Base-by-base conservation (phyloP, 2,797 vertebrate species). In the Helarctos malayanus region DNA sequence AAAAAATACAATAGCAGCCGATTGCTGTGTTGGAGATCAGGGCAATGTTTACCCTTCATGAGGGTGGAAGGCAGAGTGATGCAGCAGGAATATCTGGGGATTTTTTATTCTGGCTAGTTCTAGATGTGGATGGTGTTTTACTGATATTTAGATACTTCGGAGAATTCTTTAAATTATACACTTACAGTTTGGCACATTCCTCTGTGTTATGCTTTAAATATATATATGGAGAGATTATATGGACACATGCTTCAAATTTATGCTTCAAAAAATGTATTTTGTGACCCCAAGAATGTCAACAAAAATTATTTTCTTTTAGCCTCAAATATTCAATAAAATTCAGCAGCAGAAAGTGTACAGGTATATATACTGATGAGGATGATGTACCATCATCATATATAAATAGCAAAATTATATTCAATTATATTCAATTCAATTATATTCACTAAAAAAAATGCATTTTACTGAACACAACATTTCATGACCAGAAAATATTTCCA, bases 251-350 rank as follows among this genome's bases (percentile, higher is more conserved):
- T 81, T 81, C 9, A 87, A 96, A 78, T 0, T 14, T 78, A 45
- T 52, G n/a, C 2, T 49, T 41, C 23, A 78, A 61, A 75, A 79
- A 23, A 8, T 3, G 47, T 89, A 82, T 56, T 54, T 80, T 54
- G 9, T 38, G 9, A 61, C 8, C 69, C 57, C 0, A 69, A 56
- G 68, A 57, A 54, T 35, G 23, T 3, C 29, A 89, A 35, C n/a
- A 90, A 15, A 69, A 71, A 18, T 4, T 57, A 69, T 57, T 79
- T 35, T 78, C n/a, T 57, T 41, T 73, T 89, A 23, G 15, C 15
- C 10, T 91, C 25, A 52, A 93, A 47, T n/a, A 94, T 59, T 89
- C 25, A 94, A 86, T 76, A 89, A 54, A 89, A 82, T 54, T 93
- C 3, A 85, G 71, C 5, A 81, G 9, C 23, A 89, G 12, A 56